These are phyloP conservation scores for Calliphora vicina DNA, from an alignment of 1,140 invertebrate genomes.

Conservation along the genomic window DNA sequence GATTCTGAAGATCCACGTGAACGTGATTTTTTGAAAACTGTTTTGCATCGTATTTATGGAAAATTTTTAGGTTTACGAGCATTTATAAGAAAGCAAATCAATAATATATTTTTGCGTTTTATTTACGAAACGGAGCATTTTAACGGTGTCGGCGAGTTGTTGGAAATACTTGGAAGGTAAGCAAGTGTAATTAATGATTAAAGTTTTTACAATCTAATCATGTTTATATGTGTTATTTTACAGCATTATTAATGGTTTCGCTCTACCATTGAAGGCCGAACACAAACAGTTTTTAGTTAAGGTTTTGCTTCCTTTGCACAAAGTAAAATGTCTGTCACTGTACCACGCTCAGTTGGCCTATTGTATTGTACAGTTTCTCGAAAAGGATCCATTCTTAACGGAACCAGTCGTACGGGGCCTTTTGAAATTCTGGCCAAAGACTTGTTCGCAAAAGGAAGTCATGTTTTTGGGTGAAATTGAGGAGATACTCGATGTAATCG, in stretches of 20 bases:
- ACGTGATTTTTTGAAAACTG: conserved; percentile 98
- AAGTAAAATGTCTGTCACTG: conserved; percentile 92
- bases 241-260: conserved; percentile 99
- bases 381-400: conserved; percentile 97
- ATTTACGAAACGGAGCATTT: conserved; percentile 99
- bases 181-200: conserved; percentile 3
- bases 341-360: conserved; percentile 98
- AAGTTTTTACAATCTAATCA: neutral
- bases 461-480: conserved; percentile 99
- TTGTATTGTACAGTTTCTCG: conserved; percentile 99
- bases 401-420: conserved; percentile 95
- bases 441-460: conserved; percentile 98
- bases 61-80: conserved; percentile 98
- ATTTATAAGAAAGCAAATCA: conserved; percentile 99
- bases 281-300: conserved; percentile 98
- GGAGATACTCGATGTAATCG: conserved; percentile 98
- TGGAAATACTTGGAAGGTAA: conserved; percentile 95
- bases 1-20: conserved; percentile 99
- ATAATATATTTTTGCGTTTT: conserved; percentile 98
- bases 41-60: conserved; percentile 98
- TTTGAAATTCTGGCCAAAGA: conserved; percentile 99
- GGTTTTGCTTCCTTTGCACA: conserved; percentile 97
- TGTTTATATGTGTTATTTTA: conserved; percentile 45
- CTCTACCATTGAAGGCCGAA: conserved; percentile 94
- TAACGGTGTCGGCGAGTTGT: conserved; percentile 97